Evolutionary conservation across 1,140 invertebrate species (phyloP).

Genomic region (Odontomachus brunneus): DNA sequence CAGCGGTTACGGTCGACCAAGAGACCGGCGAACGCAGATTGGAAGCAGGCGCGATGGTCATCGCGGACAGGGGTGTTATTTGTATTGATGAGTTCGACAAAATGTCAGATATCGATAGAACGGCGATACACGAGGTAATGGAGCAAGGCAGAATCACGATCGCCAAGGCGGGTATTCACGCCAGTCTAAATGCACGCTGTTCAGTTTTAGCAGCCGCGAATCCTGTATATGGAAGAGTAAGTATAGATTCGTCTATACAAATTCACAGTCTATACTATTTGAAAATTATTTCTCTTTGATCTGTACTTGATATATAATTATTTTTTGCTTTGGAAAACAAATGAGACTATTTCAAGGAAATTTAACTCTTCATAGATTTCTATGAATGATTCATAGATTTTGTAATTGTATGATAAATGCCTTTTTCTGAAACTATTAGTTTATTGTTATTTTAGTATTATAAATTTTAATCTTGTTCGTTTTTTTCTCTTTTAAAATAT

Average conservation of each 20-base stretch:
- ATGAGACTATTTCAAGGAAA: too few relatives aligned
- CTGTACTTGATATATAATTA: not conserved
- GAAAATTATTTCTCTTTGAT: not conserved
- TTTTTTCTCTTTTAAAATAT: too few relatives aligned
- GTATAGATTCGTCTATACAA: conserved; percentile 66
- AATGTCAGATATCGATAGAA: conserved; percentile 99
- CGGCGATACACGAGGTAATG: conserved; percentile 99
- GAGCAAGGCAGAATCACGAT: conserved; percentile 98
- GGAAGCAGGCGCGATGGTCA: conserved; percentile 99
- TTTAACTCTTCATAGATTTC: too few relatives aligned
- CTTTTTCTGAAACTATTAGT: too few relatives aligned
- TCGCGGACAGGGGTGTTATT: conserved; percentile 98
- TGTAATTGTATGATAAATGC: too few relatives aligned
- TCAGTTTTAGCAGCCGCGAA: conserved; percentile 99
- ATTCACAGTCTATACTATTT: not conserved
- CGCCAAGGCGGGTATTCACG: conserved; percentile 99
- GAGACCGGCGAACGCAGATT: conserved; percentile 96
- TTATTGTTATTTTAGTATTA: too few relatives aligned
- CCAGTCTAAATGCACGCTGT: conserved; percentile 98
- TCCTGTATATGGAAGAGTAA: conserved; percentile 98
- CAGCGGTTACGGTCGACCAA: conserved; percentile 97
- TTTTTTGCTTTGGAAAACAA: too few relatives aligned
- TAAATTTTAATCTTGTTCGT: too few relatives aligned
- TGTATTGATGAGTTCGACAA: conserved; percentile 99
- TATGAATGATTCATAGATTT: too few relatives aligned